A percentile compares a stretch with the other conserved stretches of the same genome.
Conservation (phyloP, 2,888 invertebrate genomes). For the Trichogramma evanescens region DNA sequence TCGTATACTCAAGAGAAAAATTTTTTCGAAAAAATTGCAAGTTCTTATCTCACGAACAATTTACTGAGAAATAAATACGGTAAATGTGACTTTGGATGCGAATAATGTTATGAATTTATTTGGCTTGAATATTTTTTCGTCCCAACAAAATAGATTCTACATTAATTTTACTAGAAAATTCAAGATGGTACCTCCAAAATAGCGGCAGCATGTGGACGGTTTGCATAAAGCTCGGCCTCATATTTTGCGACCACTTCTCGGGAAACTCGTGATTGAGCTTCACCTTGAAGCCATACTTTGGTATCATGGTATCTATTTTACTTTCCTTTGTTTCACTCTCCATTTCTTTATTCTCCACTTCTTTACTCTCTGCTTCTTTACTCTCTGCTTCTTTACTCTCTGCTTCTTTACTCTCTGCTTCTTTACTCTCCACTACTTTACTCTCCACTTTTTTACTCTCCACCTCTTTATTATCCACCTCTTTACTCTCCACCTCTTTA, state of each 20-base stretch:
- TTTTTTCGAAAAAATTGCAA: background rate
- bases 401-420: no score
- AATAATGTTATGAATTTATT: background rate
- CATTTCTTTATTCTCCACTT: no score
- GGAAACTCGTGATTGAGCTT: constrained; percentile 68
- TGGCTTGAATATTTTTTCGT: background rate
- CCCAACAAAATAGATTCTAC: background rate
- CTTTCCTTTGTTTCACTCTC: no score
- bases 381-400: no score
- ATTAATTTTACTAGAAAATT: background rate
- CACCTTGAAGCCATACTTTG: constrained; percentile 68
- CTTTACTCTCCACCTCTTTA: no score
- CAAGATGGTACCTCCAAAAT: constrained; percentile 53
- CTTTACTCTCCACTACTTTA: no score
- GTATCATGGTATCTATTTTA: constrained; percentile 32
- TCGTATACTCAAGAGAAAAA: no score
- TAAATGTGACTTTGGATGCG: no score
- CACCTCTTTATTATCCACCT: no score
- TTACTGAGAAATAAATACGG: background rate
- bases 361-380: no score
- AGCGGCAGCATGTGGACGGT: constrained; percentile 65
- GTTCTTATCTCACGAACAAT: background rate
- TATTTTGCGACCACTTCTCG: constrained; percentile 62
- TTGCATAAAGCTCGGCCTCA: constrained; percentile 62
- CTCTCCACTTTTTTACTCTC: no score